A percentile compares a stretch with the other conserved stretches of the same genome.
Evolutionary conservation across 2,113 vertebrate species (phyloP).

Genomic region (Eulemur rufifrons): DNA sequence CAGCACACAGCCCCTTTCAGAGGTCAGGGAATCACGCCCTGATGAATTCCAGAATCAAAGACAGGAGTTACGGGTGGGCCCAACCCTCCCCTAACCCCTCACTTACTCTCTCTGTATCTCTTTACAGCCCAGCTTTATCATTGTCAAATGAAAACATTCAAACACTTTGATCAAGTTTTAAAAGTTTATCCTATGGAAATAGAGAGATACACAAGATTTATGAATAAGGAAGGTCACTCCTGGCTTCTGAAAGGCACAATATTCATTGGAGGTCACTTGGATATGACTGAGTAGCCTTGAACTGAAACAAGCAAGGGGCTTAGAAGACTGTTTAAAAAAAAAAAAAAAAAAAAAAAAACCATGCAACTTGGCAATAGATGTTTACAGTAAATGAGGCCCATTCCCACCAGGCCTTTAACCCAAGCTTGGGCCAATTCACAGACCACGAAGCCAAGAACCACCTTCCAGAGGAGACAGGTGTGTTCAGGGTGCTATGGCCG

Average conservation of each 20-base stretch:
- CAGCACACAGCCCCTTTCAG: background rate
- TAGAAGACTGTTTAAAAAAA: no score
- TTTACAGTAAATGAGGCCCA: background rate
- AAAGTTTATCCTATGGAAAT: background rate
- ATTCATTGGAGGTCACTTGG: rapidly evolving
- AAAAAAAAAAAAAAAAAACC: background rate
- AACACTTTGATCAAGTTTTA: background rate
- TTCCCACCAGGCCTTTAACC: background rate
- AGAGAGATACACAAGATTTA: background rate
- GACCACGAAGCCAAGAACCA: background rate
- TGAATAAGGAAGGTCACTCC: background rate
- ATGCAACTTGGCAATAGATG: rapidly evolving
- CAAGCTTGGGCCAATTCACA: background rate
- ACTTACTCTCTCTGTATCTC: background rate
- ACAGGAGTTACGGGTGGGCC: background rate
- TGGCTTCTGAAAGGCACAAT: background rate
- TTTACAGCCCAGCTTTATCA: background rate
- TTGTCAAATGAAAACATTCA: background rate
- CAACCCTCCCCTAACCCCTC: background rate
- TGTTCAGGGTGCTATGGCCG: no score
- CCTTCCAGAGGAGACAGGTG: no score
- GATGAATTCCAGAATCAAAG: background rate
- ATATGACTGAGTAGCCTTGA: background rate
- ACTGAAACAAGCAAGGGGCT: background rate
- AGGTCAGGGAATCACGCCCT: background rate